Evolutionary conservation across 64 coral and sea anemone genomes (phyloP).

Genomic region (Pachyseris speciosa): DNA sequence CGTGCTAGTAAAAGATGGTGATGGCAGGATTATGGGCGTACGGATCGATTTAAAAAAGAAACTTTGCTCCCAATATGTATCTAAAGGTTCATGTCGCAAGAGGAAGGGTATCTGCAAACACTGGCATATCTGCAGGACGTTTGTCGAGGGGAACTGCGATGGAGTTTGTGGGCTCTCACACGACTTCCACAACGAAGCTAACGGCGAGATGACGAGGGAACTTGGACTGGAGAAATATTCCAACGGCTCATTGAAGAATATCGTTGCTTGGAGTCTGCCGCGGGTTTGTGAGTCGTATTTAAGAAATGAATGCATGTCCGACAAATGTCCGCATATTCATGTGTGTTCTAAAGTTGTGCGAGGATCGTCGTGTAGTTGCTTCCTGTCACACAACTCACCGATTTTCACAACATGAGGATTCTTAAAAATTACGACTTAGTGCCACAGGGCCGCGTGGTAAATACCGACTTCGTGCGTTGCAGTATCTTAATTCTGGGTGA

Average conservation of each 20-base stretch:
- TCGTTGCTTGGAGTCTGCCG: conserved; percentile 33
- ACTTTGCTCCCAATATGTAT: conserved; percentile 26
- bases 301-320: background rate
- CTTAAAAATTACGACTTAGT: conserved; percentile 14
- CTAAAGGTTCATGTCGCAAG: conserved; percentile 32
- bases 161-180: conserved; percentile 32
- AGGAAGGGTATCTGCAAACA: background rate
- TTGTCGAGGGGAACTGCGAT: conserved; percentile 23
- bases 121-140: conserved; percentile 60
- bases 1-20: background rate
- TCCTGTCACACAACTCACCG: conserved; percentile 4
- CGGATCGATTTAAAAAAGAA: conserved; percentile 35
- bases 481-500: background rate
- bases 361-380: background rate
- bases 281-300: conserved; percentile 51
- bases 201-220: background rate
- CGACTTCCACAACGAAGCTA: conserved; percentile 27
- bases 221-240: conserved; percentile 1
- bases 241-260: conserved; percentile 4
- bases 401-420: conserved; percentile 5
- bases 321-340: conserved; percentile 38
- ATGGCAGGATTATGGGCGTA: background rate
- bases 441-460: background rate
- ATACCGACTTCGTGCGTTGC: background rate
- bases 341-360: background rate